These are phyloP conservation scores for Erinaceus europaeus DNA, from an alignment of 2,113 vertebrate species.

Conservation along the genomic window DNA sequence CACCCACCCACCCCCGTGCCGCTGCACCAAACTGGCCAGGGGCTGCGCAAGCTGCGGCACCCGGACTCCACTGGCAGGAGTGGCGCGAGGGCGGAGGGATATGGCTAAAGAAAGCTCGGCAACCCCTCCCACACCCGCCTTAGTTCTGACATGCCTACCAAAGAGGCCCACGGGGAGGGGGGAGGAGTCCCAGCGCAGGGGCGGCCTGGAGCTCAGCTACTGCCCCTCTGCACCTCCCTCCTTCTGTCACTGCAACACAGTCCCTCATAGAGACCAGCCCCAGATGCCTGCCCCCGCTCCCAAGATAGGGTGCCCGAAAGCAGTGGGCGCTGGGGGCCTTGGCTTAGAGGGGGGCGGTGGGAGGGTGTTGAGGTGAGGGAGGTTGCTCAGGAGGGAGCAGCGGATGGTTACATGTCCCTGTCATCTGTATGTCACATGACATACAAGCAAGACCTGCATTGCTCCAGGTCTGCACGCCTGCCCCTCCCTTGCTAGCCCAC, in stretches of 20 bases:
- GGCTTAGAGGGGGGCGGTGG: too few species aligned
- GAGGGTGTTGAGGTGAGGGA: too few species aligned
- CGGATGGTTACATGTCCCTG: conserved; percentile 19
- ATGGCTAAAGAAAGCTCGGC: background rate
- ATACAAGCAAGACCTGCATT: too few species aligned
- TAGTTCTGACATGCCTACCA: too few species aligned
- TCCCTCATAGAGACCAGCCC: background rate
- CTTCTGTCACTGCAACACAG: too few species aligned
- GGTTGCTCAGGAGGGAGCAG: too few species aligned
- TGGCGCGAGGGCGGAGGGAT: conserved; percentile 54
- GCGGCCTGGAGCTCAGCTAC: accelerated
- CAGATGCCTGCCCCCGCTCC: accelerated
- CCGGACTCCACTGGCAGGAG: background rate
- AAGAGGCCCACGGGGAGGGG: conserved; percentile 4
- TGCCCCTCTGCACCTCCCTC: background rate
- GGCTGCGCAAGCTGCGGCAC: conserved; percentile 23
- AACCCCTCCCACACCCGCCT: conserved; percentile 29
- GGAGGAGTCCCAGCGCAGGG: background rate
- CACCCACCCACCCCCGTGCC: background rate
- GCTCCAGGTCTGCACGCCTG: background rate
- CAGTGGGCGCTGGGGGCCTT: too few species aligned
- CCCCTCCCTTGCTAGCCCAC: too few species aligned
- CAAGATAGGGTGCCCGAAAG: too few species aligned
- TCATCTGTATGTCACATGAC: background rate
- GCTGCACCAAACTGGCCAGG: conserved; percentile 21